Evolutionary conservation across 2,797 vertebrate genomes (phyloP).

Genomic region (Argyrosomus regius): DNA sequence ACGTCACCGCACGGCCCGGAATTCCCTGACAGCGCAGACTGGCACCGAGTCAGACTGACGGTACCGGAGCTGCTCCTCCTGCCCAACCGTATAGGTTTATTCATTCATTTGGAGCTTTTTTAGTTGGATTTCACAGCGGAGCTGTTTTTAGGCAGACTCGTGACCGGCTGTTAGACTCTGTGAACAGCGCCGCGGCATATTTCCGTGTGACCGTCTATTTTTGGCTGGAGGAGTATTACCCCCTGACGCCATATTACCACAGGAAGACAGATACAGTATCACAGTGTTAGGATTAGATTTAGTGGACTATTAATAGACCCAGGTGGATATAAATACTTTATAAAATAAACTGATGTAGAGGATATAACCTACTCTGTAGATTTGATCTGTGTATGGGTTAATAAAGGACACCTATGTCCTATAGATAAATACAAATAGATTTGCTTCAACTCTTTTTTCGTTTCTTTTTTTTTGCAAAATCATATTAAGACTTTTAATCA

Average conservation of each 20-base stretch:
- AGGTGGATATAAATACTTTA: neutral
- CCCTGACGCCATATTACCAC: constrained; percentile 39
- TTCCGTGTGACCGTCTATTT: constrained; percentile 72
- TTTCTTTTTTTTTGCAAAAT: neutral
- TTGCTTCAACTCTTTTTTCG: neutral
- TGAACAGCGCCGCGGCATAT: constrained; percentile 35
- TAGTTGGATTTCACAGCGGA: neutral
- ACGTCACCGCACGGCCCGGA: constrained; percentile 84
- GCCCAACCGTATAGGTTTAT: neutral
- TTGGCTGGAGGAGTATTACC: constrained; percentile 50
- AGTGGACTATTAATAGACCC: constrained; percentile 5
- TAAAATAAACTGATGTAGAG: neutral
- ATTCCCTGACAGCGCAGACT: constrained; percentile 86
- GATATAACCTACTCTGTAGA: neutral
- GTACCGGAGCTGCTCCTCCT: constrained; percentile 38
- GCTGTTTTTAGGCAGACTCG: constrained; percentile 55
- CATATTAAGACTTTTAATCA: neutral
- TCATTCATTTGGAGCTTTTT: neutral
- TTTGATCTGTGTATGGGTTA: neutral
- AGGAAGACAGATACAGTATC: constrained; percentile 30
- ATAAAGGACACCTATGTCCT: neutral
- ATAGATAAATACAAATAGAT: neutral
- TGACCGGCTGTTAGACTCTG: constrained; percentile 56
- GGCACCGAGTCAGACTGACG: constrained; percentile 51
- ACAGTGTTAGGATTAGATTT: constrained; percentile 12